Base-by-base conservation (phyloP, 1,140 invertebrate species). In the Heliothis subflexa region DNA sequence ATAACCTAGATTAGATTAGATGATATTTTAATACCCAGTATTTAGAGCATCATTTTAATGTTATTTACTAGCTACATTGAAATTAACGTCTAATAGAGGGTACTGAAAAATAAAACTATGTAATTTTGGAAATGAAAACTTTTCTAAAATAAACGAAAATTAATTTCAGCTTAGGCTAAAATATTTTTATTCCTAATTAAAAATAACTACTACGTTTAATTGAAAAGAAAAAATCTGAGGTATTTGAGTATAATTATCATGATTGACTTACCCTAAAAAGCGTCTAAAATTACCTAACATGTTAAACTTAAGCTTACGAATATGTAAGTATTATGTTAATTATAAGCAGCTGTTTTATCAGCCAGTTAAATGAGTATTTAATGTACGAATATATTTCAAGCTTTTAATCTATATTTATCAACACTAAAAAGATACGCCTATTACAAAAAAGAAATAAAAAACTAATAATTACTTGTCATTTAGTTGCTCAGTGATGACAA, bases 191-290 rank as follows among this genome's bases (percentile, higher is more conserved):
- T 14, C 5, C 57, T 33, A 61, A 33, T 61, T 33, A 14, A 28
- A 25, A 33, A 61, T 7, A 59, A 59, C 13, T 2, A 13, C 18
- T 33, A 14, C 25, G n/a, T 33, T 14, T 16, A 16, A 62, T 10
- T 14, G 2, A 45, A n/a, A 18, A 16, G 1, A 47, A 64, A 16
- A 62, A 45, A 64, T 47, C 7, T 64, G 61, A 64, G 61, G 40
- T 64, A 64, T 64, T 64, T 12, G 12, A 64, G 61, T 47, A 47
- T 64, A 64, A 64, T 45, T n/a, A 45, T 62, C 9, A 40, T 47
- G 33, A 47, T 55, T 18, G 18, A 12, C 40, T 64, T 64, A 64
- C 3, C 61, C 61, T 64, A 64, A 10, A 45, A 64, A 47, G 61
- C 61, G 33, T 11, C 61, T 62, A 62, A 40, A 64, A 40, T n/a